Base-by-base conservation (phyloP, 2,113 vertebrate genomes). In the Platycercus adscitus region DNA sequence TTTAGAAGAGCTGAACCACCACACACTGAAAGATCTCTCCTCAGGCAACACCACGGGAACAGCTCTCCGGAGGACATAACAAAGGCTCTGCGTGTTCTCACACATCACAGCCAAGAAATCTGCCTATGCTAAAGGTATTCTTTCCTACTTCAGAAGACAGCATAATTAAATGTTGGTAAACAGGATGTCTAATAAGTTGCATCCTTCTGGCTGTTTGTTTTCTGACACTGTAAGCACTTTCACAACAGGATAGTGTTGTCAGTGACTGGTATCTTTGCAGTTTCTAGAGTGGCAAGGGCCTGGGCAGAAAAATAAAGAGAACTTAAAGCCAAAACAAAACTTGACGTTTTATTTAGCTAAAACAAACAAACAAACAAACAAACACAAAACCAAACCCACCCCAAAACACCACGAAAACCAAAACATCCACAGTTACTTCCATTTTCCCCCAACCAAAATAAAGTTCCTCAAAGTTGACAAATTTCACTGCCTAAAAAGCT, bases 41-140 rank as follows among this genome's bases (percentile, higher is more conserved):
- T 80, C 50, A 11, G 78, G 64, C 83, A 89, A 69, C 29, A 89
- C 63, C 1, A 2, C 82, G 84, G 65, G 71, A 95, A 66, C 66
- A 95, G 49, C 55, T 86, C 84, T 81, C 52, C 90, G 61, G 77
- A 72, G 90, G 77, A 81, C 58, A 66, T 52, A 96, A 90, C 46
- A 96, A 97, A 95, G 49, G 39, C 73, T 86, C 43, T 93, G 46
- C 66, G 65, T 90, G 52, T 84, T 68, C 91, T 79, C 81, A 58
- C 5, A 3, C 55, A 49, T 20, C 49, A 58, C 46, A 91, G 73
- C 85, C 79, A 94, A 97, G 88, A 86, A 89, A 75, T 92, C 53
- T 72, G 44, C 65, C 86, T 65, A 81, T 16, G 3, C 63, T 58
- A 21, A 87, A 95, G 87, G 76, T 79, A 63, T 61, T 94, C 61